Percentiles rank a stretch among this genome's conserved stretches.
phyloP scores from a whole-genome alignment of 2,888 invertebrate genomes.

The Troides aeacus region DNA sequence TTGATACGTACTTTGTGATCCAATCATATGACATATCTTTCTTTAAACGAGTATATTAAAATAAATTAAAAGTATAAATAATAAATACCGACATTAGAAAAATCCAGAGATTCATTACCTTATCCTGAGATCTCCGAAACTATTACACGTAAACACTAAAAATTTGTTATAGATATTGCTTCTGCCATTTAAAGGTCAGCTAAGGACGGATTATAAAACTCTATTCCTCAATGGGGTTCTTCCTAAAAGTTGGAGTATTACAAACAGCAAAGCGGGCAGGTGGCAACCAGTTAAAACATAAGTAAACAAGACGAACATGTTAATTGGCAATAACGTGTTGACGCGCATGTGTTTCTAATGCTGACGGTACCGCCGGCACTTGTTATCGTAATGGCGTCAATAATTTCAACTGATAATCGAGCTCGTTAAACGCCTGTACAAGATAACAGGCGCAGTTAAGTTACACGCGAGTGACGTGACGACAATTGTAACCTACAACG shows the following conservation, averaged over 20 bases:
- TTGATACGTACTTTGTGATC: too few relatives aligned
- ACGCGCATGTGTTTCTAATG: conserved; percentile 10
- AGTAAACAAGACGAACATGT: neutral
- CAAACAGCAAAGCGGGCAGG: too few relatives aligned
- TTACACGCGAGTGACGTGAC: conserved; percentile 15
- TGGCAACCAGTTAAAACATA: neutral
- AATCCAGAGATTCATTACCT: too few relatives aligned
- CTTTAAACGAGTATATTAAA: neutral
- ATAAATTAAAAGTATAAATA: neutral
- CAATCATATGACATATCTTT: too few relatives aligned
- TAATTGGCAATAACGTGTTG: neutral
- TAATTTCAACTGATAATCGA: conserved; percentile 25
- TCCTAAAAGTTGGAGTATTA: neutral
- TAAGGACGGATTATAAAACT: too few relatives aligned
- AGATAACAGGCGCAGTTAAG: conserved; percentile 22
- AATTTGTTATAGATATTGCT: too few relatives aligned
- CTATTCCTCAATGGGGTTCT: neutral
- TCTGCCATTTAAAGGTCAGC: too few relatives aligned
- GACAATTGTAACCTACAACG: conserved; percentile 17
- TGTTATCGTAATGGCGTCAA: conserved; percentile 24
- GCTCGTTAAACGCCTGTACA: conserved; percentile 15
- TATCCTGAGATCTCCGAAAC: too few relatives aligned
- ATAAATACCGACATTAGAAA: too few relatives aligned
- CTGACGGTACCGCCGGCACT: conserved; percentile 15
- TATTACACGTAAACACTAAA: too few relatives aligned